These are phyloP conservation scores for Scelioninae gen. 1 DNA, from an alignment of 2,888 invertebrate species.

Conservation along the genomic window DNA sequence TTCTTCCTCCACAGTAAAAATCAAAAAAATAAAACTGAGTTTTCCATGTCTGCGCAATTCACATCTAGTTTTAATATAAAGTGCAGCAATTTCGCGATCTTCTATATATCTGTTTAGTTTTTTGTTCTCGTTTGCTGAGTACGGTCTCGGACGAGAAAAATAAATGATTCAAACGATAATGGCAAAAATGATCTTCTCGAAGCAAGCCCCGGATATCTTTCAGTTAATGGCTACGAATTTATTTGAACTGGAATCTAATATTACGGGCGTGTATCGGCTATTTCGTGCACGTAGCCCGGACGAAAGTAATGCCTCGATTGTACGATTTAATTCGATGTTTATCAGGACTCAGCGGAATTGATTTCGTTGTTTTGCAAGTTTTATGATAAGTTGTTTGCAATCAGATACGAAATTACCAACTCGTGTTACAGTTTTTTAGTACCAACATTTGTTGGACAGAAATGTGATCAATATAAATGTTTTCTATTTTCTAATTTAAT, in stretches of 20 bases:
- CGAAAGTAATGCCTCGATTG: conserved; percentile 36
- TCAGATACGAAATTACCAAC: not conserved
- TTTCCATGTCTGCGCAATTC: not conserved
- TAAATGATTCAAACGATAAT: conserved; percentile 43
- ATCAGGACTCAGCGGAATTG: conserved; percentile 9
- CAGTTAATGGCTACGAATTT: conserved; percentile 37
- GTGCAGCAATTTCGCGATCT: not conserved
- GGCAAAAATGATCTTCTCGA: conserved; percentile 25
- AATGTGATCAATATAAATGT: not conserved
- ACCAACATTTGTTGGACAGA: too few species aligned
- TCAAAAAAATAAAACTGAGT: not conserved
- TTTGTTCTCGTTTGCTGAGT: not conserved
- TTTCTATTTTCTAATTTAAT: too few species aligned
- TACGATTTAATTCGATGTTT: conserved; percentile 27
- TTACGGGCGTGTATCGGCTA: conserved; percentile 17
- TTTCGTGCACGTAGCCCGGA: conserved; percentile 28
- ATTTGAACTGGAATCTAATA: conserved; percentile 34
- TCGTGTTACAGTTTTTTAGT: not conserved
- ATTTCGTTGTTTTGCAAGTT: conserved; percentile 26
- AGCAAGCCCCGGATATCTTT: too few species aligned
- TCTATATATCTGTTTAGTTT: conserved; percentile 1
- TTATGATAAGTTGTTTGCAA: conserved; percentile 21
- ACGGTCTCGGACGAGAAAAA: conserved; percentile 14
- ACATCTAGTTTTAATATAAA: not conserved
- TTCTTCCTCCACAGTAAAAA: too few species aligned